Base-by-base conservation (phyloP, 2,113 vertebrate genomes). In the Rhodinocichla rosea region DNA sequence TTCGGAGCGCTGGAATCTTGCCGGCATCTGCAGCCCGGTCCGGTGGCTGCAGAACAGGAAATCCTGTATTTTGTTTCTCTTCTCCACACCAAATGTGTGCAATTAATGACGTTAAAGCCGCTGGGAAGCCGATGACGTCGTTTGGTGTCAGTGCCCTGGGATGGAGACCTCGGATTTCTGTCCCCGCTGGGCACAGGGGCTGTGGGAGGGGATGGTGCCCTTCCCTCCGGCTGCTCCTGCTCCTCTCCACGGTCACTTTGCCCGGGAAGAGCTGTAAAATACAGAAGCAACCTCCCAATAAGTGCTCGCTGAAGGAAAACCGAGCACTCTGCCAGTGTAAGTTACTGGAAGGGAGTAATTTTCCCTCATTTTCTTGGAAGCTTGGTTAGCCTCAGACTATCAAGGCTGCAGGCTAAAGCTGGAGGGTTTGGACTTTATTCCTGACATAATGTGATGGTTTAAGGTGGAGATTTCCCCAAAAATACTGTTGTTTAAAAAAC, bases 41-140 rank as follows among this genome's bases (percentile, higher is more conserved):
- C 53, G 15, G 89, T 47, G 92, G 73, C 86, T 91, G 92, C 76
- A 84, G 28, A 69, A 76, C 90, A 97, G 97, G 97, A 97, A 97
- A 96, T 96, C 95, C 95, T 95, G 86, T 71, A 55, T 89, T 92
- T 93, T 55, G 16, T 52, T 87, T 87, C 91, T 85, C 89, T 23
- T 53, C 28, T 10, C 67, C 30, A 3, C 60, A 18, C 59, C 26
- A 84, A 90, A 59, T 4, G 23, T 65, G 69, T 44, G 6, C n/a
- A 7, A 67, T 18, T 77, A 57, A 75, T 85, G 94, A 94, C 73
- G 69, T 60, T 14, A 35, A 52, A 92, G 63, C 39, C 60, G n/a
- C 81, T 59, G 70, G 78, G 59, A 85, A 74, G 90, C 85, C 12
- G 24, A 49, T 96, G 94, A 95, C 65, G 81, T 94, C 50, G 24